A percentile compares a stretch with the other conserved stretches of the same genome.
Evolutionary conservation across 2,113 vertebrate genomes (phyloP).

Genomic region (Chaenocephalus aceratus): DNA sequence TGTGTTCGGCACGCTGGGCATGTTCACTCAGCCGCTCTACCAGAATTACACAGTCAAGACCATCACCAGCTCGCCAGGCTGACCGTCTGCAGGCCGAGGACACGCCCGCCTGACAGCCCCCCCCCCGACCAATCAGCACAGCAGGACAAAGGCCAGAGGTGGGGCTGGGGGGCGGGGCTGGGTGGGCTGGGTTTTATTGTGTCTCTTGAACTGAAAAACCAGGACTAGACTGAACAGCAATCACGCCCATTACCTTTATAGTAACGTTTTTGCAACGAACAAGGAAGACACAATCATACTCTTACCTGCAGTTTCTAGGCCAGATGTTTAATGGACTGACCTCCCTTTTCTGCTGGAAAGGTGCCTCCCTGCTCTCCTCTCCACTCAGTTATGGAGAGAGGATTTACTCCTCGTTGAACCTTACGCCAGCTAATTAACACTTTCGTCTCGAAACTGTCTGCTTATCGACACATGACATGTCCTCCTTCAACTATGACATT

Average conservation of each 20-base stretch:
- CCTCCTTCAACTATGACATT: conserved; percentile 45
- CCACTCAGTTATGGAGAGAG: conserved; percentile 51
- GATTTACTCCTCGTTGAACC: conserved; percentile 43
- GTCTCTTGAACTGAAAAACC: conserved; percentile 63
- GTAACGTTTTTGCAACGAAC: conserved; percentile 69
- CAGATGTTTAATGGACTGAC: conserved; percentile 57
- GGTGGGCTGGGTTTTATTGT: conserved; percentile 56
- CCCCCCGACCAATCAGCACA: conserved; percentile 66
- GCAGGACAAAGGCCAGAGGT: conserved; percentile 56
- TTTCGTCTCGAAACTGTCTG: conserved; percentile 48
- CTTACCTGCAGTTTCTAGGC: conserved; percentile 56
- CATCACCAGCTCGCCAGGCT: conserved; percentile 85
- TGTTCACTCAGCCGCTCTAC: conserved; percentile 97
- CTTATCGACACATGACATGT: conserved; percentile 51
- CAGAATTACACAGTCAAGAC: conserved; percentile 92
- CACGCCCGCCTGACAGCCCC: conserved; percentile 61
- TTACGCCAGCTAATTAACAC: conserved; percentile 55
- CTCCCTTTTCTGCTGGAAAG: conserved; percentile 57
- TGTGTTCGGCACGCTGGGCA: conserved; percentile 93
- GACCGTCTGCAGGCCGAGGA: conserved; percentile 51
- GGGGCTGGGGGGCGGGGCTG: conserved; percentile 20
- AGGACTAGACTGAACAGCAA: conserved; percentile 64
- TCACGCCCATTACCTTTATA: conserved; percentile 79
- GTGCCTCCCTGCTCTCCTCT: conserved; percentile 53
- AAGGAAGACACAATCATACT: conserved; percentile 51